phyloP scores from a whole-genome alignment of 2,113 vertebrate species.

The Eurystomus gularis region DNA sequence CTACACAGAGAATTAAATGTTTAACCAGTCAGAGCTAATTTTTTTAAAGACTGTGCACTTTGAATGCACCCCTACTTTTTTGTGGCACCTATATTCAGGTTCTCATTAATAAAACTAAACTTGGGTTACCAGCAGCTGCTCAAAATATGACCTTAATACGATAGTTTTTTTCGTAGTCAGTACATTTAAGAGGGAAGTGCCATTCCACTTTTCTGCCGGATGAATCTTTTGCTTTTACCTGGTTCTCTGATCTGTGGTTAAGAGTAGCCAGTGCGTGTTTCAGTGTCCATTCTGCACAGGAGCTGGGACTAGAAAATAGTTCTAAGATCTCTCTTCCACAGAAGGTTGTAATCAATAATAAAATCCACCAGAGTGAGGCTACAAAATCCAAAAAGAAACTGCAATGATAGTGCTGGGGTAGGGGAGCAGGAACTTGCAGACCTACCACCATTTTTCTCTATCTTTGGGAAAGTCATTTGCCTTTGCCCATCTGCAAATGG shows the following conservation, averaged over 20 bases:
- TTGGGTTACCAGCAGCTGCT: neutral
- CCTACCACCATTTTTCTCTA: neutral
- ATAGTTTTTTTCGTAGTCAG: neutral
- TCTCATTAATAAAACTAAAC: neutral
- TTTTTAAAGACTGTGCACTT: neutral
- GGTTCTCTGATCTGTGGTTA: neutral
- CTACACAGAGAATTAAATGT: neutral
- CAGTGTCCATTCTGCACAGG: neutral
- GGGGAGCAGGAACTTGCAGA: neutral
- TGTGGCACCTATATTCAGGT: neutral
- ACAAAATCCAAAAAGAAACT: neutral
- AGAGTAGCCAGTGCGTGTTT: neutral
- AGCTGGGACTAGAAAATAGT: neutral
- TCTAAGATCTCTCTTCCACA: neutral
- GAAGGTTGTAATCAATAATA: neutral
- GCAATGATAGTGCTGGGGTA: neutral
- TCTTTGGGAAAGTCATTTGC: neutral
- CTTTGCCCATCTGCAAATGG: neutral
- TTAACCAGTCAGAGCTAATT: neutral
- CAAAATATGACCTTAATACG: neutral
- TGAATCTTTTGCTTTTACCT: neutral
- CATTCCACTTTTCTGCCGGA: neutral
- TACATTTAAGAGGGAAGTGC: neutral
- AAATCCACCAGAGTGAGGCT: neutral
- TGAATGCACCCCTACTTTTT: neutral